Evolutionary conservation across 2,888 invertebrate species (phyloP), one percentile per base, ranked within the genome.

Genomic region (Camponotus fellah): DNA sequence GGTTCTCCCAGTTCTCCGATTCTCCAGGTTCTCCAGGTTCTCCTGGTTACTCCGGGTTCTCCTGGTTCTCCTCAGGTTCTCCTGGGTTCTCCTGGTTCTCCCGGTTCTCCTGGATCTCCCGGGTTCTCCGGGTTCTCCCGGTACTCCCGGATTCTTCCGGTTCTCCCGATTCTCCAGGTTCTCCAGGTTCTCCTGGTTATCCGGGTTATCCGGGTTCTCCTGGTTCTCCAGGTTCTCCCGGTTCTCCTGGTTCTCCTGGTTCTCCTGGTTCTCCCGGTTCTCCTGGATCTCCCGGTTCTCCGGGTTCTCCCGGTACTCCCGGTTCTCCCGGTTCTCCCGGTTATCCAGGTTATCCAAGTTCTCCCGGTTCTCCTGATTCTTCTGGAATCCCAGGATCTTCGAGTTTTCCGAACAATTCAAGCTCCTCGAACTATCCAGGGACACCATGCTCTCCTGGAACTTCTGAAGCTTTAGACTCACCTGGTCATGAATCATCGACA

Each of bases 311-410:
- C 0, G 0, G 81, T 64, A 5, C 88, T 92, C 58, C 85, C 0
- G 0, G 81, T 64, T 5, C 88, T 92, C 62, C 85, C 0, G 89
- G 85, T 5, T 66, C 82, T 26, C 26, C 26, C 1, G 26, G 26
- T 26, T 26, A 1, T 32, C 84, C 89, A 5, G 37, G 53, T 1
- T 3, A 12, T 2, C 65, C 21, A 0, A 74, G 4, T 80, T 66
- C 8, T 17, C 26, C 46, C 6, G 66, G 66, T 0, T 10, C 1
- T 26, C 26, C 26, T 2, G 26, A 2, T 26, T 26, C 26, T 34
- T 86, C 86, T 12, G 88, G 85, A 10, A 74, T n/a, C 10, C 76
- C 77, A 10, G 93, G 93, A 56, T 84, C 77, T 0, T 88, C 89
- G 10, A 89, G 85, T 21, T 84, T 85, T 3, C 80, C 88, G 0